phyloP scores from a whole-genome alignment of 1,140 invertebrate genomes.

The Drosophila micromelanica region DNA sequence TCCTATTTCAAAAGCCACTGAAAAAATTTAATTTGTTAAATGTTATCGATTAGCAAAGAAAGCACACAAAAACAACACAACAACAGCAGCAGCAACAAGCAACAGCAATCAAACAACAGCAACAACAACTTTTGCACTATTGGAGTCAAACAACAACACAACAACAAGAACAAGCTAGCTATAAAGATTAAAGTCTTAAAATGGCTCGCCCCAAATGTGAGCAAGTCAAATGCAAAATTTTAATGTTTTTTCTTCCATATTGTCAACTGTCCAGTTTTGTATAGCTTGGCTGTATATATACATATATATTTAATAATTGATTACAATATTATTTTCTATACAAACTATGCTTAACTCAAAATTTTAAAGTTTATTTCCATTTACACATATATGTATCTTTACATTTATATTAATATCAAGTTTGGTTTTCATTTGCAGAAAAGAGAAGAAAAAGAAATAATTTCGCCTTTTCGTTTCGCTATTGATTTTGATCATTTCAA shows the following conservation, averaged over 20 bases:
- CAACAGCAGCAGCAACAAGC: constrained; percentile 14
- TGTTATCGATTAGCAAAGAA: constrained; percentile 12
- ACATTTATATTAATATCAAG: constrained; percentile 37
- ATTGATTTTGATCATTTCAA: constrained; percentile 72
- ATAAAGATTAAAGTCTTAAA: background rate
- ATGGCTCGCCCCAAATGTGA: constrained; percentile 64
- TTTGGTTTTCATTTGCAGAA: constrained; percentile 73
- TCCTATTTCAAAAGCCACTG: constrained; percentile 61
- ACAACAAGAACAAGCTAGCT: constrained; percentile 18
- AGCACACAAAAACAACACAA: constrained; percentile 14
- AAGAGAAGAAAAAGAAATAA: constrained; percentile 83
- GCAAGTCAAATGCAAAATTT: constrained; percentile 58
- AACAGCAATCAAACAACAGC: constrained; percentile 24
- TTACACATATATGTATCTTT: background rate
- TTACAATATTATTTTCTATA: constrained; percentile 25
- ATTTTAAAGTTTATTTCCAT: constrained; percentile 10
- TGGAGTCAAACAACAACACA: constrained; percentile 38
- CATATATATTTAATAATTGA: constrained; percentile 33
- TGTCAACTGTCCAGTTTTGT: constrained; percentile 56
- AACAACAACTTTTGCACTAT: constrained; percentile 41
- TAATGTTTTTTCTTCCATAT: constrained; percentile 35
- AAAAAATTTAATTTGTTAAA: constrained; percentile 31
- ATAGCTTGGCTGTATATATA: constrained; percentile 62
- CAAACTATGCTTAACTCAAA: background rate
- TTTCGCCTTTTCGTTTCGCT: constrained; percentile 65